Percentiles rank a stretch among this genome's conserved stretches.
Conservation (phyloP, 1,140 invertebrate species). For the Aethina tumida region DNA sequence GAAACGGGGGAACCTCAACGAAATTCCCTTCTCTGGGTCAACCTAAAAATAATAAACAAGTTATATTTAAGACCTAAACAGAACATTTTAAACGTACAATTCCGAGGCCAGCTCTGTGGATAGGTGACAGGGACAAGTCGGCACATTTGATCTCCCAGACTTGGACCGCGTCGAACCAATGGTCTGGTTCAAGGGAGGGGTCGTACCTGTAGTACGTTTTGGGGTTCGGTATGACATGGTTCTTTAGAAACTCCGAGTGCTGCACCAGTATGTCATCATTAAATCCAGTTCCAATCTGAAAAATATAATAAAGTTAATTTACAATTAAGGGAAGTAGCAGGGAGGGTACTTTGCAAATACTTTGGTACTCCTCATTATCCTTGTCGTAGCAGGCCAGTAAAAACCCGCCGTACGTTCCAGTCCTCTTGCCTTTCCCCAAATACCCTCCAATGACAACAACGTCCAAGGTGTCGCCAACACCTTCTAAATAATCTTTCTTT, state of each 20-base stretch:
- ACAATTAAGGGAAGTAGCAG: background rate
- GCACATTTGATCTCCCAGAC: conserved; percentile 99
- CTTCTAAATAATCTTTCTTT: conserved; percentile 96
- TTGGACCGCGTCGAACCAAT: conserved; percentile 87
- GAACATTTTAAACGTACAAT: conserved; percentile 48
- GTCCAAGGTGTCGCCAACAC: conserved; percentile 88
- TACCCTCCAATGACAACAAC: conserved; percentile 95
- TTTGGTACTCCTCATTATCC: conserved; percentile 89
- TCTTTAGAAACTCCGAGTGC: conserved; percentile 69
- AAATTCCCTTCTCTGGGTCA: conserved; percentile 89
- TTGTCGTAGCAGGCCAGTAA: conserved; percentile 94
- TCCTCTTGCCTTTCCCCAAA: conserved; percentile 86
- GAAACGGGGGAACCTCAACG: conserved; percentile 91
- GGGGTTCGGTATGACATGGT: conserved; percentile 61
- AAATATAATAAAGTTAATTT: conserved; percentile 13
- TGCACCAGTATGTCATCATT: conserved; percentile 80
- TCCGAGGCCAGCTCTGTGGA: conserved; percentile 83
- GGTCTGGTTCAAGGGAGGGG: conserved; percentile 69
- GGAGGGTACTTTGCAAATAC: conserved; percentile 68
- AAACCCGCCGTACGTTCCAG: conserved; percentile 92
- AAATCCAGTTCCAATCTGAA: conserved; percentile 94
- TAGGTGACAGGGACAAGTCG: conserved; percentile 93
- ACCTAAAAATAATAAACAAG: conserved; percentile 42
- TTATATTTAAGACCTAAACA: conserved; percentile 5
- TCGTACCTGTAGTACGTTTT: conserved; percentile 86